Percentiles rank a stretch among this genome's conserved stretches.
phyloP scores from a whole-genome alignment of 2,888 invertebrate genomes.

The Ophonus ardosiacus region DNA sequence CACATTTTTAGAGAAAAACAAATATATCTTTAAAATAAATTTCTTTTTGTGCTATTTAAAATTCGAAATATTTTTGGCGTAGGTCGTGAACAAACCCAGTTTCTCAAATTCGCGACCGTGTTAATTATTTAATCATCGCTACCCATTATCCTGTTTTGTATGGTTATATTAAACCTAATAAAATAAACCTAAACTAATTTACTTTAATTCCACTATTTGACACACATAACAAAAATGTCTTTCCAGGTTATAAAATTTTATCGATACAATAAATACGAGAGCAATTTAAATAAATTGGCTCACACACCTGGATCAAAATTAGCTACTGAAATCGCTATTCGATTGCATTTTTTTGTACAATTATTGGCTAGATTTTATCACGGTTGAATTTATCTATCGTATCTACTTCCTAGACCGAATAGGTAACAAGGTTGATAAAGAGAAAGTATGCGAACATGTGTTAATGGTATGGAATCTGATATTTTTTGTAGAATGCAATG shows the following conservation, averaged over 20 bases:
- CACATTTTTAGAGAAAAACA: too few relatives aligned
- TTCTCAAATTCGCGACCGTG: too few relatives aligned
- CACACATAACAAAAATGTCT: constrained; percentile 32
- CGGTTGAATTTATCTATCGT: constrained; percentile 9
- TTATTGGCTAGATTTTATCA: constrained; percentile 39
- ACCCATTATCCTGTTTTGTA: not conserved
- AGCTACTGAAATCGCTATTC: constrained; percentile 1
- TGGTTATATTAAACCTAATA: not conserved
- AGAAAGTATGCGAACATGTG: constrained; percentile 26
- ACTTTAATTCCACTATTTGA: constrained; percentile 6
- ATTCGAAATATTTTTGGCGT: too few relatives aligned
- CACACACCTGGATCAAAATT: constrained; percentile 22
- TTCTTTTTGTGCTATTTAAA: too few relatives aligned
- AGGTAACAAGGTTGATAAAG: constrained; percentile 33
- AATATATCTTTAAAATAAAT: too few relatives aligned
- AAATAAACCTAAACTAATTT: not conserved
- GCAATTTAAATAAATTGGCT: constrained; percentile 29
- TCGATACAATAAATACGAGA: constrained; percentile 3
- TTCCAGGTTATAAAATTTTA: constrained; percentile 29
- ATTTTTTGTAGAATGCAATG: not conserved
- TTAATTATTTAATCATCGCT: too few relatives aligned
- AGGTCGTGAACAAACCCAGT: too few relatives aligned
- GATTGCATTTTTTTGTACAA: constrained; percentile 16
- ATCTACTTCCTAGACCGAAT: constrained; percentile 13
- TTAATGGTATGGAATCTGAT: constrained; percentile 25